Base-by-base conservation (phyloP, 2,888 invertebrate species). In the Dynastes hyllus region DNA sequence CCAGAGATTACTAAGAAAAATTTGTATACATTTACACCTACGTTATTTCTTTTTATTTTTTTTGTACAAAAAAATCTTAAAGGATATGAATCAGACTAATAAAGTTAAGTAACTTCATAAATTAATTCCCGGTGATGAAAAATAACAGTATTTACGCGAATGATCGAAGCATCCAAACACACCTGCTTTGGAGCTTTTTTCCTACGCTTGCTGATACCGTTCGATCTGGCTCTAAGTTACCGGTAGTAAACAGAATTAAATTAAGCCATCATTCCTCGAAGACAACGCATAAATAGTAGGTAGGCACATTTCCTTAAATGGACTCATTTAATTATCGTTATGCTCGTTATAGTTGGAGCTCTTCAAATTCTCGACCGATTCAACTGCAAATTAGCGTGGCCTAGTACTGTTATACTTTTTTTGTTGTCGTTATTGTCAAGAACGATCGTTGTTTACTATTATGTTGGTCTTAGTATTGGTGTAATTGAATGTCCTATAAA, bases 241-340 rank as follows among this genome's bases (percentile, higher is more conserved):
- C 63, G 63, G 63, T 63, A 63, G 63, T 63, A 63, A 29, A 29
- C 63, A 63, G 63, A 63, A 63, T 63, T 63, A 63, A 63, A 63
- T 63, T 63, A 63, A 63, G 63, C 63, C 63, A 63, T 63, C 63
- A 63, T 63, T 63, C 63, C 32, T 63, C 63, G 32, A 63, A 29
- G 63, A 63, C 63, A 32, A 32, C 63, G 29, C 63, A 63, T 63
- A 63, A 63, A 63, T 29, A 32, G 13, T 63, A 11, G 29, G 63
- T 32, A 63, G 32, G 63, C 63, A 63, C 63, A 32, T 63, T 27
- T 32, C 63, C 63, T 63, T 63, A 63, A 63, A 63, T 63, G 32
- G 63, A 32, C 63, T 29, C 29, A 63, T 63, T 63, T 63, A 63
- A 63, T 63, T 63, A 55, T 55, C 55, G n/a, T 55, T 55, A 32